Evolutionary conservation across 2,797 vertebrate species (phyloP).

Genomic region (Pitangus sulphuratus): DNA sequence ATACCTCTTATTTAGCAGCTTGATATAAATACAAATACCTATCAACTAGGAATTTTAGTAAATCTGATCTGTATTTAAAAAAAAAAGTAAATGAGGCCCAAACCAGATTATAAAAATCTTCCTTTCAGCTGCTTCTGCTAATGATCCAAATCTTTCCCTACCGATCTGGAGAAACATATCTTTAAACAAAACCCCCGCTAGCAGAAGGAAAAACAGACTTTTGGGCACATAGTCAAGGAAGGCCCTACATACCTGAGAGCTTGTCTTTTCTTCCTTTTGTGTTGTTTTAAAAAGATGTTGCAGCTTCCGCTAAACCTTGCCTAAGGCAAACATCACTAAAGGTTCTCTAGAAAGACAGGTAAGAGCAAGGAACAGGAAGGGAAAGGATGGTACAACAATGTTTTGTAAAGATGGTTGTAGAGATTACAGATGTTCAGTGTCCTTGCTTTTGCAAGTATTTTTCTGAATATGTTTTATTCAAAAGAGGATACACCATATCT

Average conservation of each 20-base stretch:
- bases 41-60: not conserved
- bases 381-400: not conserved
- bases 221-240: not conserved
- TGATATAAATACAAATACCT: not conserved
- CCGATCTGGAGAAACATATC: not conserved
- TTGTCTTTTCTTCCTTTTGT: not conserved
- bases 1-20: not conserved
- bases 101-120: not conserved
- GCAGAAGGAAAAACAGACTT: not conserved
- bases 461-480: not conserved
- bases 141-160: not conserved
- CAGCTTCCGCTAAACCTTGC: not conserved
- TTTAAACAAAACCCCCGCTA: not conserved
- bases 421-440: not conserved
- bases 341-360: not conserved
- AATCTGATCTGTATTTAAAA: not conserved
- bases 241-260: not conserved
- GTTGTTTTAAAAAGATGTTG: not conserved
- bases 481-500: not conserved
- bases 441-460: not conserved
- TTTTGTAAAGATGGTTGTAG: not conserved
- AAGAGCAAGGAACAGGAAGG: not conserved
- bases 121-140: not conserved
- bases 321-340: not conserved
- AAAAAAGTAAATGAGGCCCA: not conserved